Evolutionary conservation across 2,888 invertebrate species (phyloP).

Genomic region (Oscheius sp.): DNA sequence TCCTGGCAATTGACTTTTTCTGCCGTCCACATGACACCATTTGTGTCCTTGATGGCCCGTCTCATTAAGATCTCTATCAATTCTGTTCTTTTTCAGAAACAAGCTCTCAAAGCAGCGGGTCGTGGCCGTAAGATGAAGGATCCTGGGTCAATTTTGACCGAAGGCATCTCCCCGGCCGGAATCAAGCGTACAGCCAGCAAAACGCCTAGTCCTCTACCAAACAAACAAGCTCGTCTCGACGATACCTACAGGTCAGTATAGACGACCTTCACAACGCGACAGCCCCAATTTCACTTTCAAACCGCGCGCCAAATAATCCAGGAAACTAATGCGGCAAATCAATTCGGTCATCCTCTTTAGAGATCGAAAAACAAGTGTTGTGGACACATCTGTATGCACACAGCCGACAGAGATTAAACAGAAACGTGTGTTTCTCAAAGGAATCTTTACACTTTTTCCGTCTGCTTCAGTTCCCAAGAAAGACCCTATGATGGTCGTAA

Average conservation of each 20-base stretch:
- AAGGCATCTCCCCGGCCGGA: constrained; percentile 4
- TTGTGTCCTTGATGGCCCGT: not conserved
- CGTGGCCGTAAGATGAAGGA: constrained; percentile 35
- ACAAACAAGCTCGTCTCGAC: constrained; percentile 21
- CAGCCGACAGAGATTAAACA: constrained; percentile 11
- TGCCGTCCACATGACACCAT: not conserved
- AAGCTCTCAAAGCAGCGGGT: constrained; percentile 16
- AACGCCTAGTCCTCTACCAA: constrained; percentile 19
- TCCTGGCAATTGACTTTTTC: not conserved
- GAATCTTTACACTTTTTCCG: not conserved
- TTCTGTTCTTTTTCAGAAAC: constrained; percentile 19
- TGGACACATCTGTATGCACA: constrained; percentile 1
- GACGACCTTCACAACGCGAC: too few relatives aligned
- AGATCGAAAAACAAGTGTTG: not conserved
- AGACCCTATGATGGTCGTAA: not conserved
- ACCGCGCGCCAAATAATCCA: not conserved
- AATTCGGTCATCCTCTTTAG: not conserved
- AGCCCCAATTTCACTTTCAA: not conserved
- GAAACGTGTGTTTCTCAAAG: constrained; percentile 8
- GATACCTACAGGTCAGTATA: constrained; percentile 28
- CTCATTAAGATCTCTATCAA: not conserved
- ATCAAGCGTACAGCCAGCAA: constrained; percentile 33
- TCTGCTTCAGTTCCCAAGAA: not conserved
- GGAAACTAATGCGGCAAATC: constrained; percentile 4
- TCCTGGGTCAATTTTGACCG: constrained; percentile 18